Base-by-base conservation (phyloP, 2,797 vertebrate species). In the Scomberomorus guttatus region DNA sequence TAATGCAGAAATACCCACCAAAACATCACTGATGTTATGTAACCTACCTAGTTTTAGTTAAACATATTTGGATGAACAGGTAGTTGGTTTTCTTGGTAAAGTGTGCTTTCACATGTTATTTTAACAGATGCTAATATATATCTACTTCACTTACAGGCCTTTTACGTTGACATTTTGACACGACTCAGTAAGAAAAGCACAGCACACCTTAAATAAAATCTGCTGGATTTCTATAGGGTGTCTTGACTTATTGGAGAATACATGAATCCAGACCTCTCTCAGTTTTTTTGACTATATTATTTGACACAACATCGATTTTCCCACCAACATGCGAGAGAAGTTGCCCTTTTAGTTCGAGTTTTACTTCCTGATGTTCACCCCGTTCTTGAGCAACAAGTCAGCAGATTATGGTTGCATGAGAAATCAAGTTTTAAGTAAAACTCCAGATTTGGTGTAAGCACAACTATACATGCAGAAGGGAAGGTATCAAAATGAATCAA, bases 301-400 rank as follows among this genome's bases (percentile, higher is more conserved):
- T 20, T 48, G 64, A 46, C 39, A 11, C 60, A 65, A 61, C 6
- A 25, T 24, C 24, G 48, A 1, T 42, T 80, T 77, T 29, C n/a
- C n/a, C 55, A 24, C 17, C 13, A 37, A 4, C 24, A 12, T 12
- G 6, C 1, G 1, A 32, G 4, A 8, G 15, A 65, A 22, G 39
- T 13, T 42, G 4, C 29, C 18, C 18, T 58, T 25, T 18, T 2
- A 10, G 24, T 48, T 60, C n/a, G n/a, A 4, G 11, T 56, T 82
- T 79, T 54, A 81, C 81, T 87, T 81, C 61, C 59, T 66, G 20
- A 39, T 62, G n/a, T 63, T 32, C 6, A 46, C 8, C 3, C 17
- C 57, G 6, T 12, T 58, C 4, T 72, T 65, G 17, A 1, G 15
- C 34, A 72, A 39, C 55, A 34, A 1, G 20, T 32, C 20, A n/a